These are phyloP conservation scores for Syndactyla subalaris DNA, from an alignment of 2,797 vertebrate species.

Conservation along the genomic window DNA sequence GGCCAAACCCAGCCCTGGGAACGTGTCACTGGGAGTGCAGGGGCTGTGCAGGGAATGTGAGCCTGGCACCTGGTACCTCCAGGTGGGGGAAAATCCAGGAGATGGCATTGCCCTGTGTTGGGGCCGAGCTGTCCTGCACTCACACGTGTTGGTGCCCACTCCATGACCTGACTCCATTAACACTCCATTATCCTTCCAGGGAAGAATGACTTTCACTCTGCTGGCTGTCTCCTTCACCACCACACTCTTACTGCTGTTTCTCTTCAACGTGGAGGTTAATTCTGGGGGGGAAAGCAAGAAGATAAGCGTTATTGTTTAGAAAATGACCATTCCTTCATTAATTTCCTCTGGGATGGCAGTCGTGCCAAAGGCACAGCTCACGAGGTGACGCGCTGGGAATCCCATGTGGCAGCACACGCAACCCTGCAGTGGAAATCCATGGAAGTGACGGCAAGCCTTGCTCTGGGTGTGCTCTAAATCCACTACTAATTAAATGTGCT, in stretches of 20 bases:
- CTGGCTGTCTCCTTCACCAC: not conserved
- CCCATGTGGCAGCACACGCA: not conserved
- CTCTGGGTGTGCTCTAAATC: not conserved
- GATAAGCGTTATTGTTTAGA: not conserved
- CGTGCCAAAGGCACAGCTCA: not conserved
- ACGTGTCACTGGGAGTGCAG: accelerated
- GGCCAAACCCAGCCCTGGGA: accelerated
- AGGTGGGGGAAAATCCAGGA: accelerated
- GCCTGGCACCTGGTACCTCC: accelerated
- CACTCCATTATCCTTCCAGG: not conserved
- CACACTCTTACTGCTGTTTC: accelerated
- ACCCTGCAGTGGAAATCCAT: not conserved
- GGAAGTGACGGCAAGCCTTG: not conserved
- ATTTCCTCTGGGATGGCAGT: not conserved
- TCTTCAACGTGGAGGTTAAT: not conserved
- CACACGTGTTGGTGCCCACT: not conserved
- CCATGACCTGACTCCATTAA: not conserved
- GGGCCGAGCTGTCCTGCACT: not conserved
- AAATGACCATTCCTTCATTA: not conserved
- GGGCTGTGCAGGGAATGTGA: accelerated
- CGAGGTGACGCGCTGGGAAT: not conserved
- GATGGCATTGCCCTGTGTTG: accelerated
- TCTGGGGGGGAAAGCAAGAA: not conserved
- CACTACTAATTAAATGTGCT: not conserved
- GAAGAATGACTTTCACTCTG: not conserved